Evolutionary conservation across 2,888 invertebrate species (phyloP).

Genomic region (Geophilus truncorum): DNA sequence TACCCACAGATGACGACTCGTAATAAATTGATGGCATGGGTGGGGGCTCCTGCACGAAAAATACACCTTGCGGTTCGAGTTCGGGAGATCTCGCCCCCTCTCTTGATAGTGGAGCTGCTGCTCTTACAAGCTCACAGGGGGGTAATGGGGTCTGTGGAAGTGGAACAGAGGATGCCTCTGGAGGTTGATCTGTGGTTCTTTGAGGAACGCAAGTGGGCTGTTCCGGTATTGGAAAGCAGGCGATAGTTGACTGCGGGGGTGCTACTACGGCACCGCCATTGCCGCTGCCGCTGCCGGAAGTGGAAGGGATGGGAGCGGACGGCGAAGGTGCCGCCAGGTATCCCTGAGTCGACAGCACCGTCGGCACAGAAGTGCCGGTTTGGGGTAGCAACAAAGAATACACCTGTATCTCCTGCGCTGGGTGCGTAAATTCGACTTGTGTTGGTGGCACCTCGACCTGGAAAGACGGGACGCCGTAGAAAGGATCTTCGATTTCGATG

Average conservation of each 20-base stretch:
- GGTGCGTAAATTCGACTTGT: not conserved
- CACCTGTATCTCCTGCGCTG: not conserved
- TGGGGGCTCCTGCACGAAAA: not conserved
- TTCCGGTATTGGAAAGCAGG: not conserved
- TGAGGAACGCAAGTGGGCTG: not conserved
- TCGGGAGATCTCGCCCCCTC: not conserved
- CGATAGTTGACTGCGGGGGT: not conserved
- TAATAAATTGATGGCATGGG: not conserved
- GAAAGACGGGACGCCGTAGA: not conserved
- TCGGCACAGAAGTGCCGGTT: not conserved
- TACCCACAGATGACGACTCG: not conserved
- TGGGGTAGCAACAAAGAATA: not conserved
- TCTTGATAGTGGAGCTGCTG: not conserved
- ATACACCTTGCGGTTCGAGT: not conserved
- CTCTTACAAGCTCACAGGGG: not conserved
- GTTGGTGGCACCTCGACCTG: not conserved
- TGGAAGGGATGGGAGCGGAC: not conserved
- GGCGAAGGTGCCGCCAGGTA: not conserved
- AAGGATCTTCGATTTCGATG: not conserved
- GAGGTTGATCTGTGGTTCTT: not conserved
- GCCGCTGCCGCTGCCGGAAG: not conserved
- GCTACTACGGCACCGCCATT: too few relatives aligned
- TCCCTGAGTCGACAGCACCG: not conserved
- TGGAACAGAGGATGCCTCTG: not conserved
- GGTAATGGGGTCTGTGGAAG: not conserved